These are phyloP conservation scores for Pteromalus puparum DNA, from an alignment of 1,140 invertebrate species.

Conservation along the genomic window DNA sequence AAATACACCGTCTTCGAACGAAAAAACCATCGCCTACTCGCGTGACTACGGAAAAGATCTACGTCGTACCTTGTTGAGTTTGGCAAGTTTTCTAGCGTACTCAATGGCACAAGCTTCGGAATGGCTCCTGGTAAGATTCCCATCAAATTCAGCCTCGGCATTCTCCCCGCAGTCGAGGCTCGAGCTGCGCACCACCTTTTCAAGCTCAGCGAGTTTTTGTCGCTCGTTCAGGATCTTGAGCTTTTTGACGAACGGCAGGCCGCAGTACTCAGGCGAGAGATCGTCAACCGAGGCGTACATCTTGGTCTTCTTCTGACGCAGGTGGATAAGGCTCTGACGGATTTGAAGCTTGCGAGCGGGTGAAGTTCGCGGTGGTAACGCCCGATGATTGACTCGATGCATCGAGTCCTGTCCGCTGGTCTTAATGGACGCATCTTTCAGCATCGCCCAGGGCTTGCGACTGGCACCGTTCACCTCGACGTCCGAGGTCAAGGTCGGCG, in stretches of 20 bases:
- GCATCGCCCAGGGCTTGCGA: constrained; percentile 70
- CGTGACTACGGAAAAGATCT: too few relatives aligned
- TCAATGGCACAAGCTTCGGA: constrained; percentile 77
- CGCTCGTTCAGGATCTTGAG: constrained; percentile 91
- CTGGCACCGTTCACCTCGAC: constrained; percentile 54
- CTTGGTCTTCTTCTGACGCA: constrained; percentile 76
- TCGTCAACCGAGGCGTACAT: constrained; percentile 89
- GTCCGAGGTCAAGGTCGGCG: constrained; percentile 29
- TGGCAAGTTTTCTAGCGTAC: constrained; percentile 69
- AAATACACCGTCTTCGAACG: too few relatives aligned
- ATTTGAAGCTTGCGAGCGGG: constrained; percentile 59
- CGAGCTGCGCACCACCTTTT: constrained; percentile 85
- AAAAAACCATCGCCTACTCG: too few relatives aligned
- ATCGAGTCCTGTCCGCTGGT: constrained; percentile 38
- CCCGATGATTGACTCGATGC: not conserved
- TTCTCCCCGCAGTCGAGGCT: constrained; percentile 86
- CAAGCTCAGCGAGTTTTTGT: constrained; percentile 88
- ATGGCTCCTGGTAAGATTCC: constrained; percentile 80
- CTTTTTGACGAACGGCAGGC: constrained; percentile 91
- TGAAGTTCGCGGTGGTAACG: constrained; percentile 14
- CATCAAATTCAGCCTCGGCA: constrained; percentile 75
- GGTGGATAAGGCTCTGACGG: constrained; percentile 64
- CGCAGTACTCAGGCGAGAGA: constrained; percentile 90
- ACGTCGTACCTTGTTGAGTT: constrained; percentile 54
- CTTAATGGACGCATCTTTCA: constrained; percentile 72